phyloP scores from a whole-genome alignment of 2,888 invertebrate genomes.

The Entomobrya proxima region DNA sequence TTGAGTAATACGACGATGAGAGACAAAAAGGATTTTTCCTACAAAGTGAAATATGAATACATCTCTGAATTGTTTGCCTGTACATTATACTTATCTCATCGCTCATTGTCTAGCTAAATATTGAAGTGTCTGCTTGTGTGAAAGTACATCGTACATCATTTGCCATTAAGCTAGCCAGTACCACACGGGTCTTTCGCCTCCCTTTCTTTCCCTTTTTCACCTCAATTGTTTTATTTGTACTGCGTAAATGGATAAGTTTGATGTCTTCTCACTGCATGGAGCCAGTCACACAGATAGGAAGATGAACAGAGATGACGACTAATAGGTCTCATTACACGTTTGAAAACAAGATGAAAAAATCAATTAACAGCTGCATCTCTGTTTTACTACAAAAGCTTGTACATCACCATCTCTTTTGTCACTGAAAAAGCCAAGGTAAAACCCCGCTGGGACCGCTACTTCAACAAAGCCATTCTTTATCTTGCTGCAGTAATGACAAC shows the following conservation, averaged over 20 bases:
- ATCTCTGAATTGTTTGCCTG: slow-evolving; percentile 39
- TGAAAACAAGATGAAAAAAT: slow-evolving; percentile 62
- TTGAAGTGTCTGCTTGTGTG: slow-evolving; percentile 50
- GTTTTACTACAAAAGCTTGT: not conserved
- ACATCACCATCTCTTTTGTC: slow-evolving; percentile 32
- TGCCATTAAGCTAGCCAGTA: slow-evolving; percentile 18
- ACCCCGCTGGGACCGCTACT: slow-evolving; percentile 41
- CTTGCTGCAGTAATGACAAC: slow-evolving; percentile 10
- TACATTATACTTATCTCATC: slow-evolving; percentile 50
- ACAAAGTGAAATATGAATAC: slow-evolving; percentile 53
- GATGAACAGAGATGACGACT: slow-evolving; percentile 45
- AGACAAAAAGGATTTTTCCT: slow-evolving; percentile 25
- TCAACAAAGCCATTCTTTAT: slow-evolving; percentile 31
- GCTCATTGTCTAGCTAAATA: slow-evolving; percentile 38
- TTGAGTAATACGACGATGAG: not conserved
- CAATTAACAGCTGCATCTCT: slow-evolving; percentile 65
- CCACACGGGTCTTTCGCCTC: slow-evolving; percentile 8
- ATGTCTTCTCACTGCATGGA: slow-evolving; percentile 52
- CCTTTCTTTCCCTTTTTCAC: slow-evolving; percentile 41
- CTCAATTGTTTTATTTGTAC: slow-evolving; percentile 21
- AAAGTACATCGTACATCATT: slow-evolving; percentile 60
- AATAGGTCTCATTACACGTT: slow-evolving; percentile 61
- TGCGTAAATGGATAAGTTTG: slow-evolving; percentile 45
- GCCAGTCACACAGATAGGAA: slow-evolving; percentile 29
- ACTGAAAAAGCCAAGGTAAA: slow-evolving; percentile 40